Evolutionary conservation across 1,140 invertebrate species (phyloP).

Genomic region (Drusus annulatus): DNA sequence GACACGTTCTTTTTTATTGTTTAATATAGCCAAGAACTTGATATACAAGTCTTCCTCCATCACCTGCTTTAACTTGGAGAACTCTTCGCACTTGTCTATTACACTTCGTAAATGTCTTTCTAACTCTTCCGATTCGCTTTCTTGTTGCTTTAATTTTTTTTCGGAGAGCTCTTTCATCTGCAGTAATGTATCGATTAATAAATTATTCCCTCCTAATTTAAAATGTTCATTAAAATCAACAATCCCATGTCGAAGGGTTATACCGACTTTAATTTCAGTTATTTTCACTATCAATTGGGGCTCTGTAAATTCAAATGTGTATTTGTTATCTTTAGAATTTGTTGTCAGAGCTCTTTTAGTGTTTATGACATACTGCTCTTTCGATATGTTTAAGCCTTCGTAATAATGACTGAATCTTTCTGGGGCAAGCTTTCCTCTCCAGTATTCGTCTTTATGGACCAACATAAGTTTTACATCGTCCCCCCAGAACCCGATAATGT

Average conservation of each 20-base stretch:
- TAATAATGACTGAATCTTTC: conserved; percentile 48
- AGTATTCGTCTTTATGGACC: conserved; percentile 42
- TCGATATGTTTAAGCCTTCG: conserved; percentile 24
- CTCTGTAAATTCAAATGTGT: conserved; percentile 34
- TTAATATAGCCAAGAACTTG: conserved; percentile 49
- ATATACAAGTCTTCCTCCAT: conserved; percentile 53
- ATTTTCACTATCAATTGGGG: conserved; percentile 39
- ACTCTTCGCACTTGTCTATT: conserved; percentile 33
- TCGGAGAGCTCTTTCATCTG: conserved; percentile 30
- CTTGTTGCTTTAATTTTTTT: conserved; percentile 39
- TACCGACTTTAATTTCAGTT: conserved; percentile 12
- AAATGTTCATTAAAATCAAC: conserved; percentile 40
- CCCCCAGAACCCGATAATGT: conserved; percentile 45
- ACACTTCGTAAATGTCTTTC: conserved; percentile 11
- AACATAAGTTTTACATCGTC: conserved; percentile 37
- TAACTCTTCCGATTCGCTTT: conserved; percentile 40
- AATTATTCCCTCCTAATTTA: conserved; percentile 32
- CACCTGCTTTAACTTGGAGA: conserved; percentile 35
- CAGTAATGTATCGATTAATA: conserved; percentile 43
- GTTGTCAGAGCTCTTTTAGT: conserved; percentile 33
- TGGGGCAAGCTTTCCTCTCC: conserved; percentile 29
- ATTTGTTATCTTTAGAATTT: conserved; percentile 7
- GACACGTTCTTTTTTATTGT: conserved; percentile 47
- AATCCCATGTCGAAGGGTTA: conserved; percentile 44
- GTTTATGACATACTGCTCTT: conserved; percentile 47